Evolutionary conservation across 2,797 vertebrate genomes (phyloP), one percentile per base, ranked within the genome.

Genomic region (Chaenodraco wilsoni): DNA sequence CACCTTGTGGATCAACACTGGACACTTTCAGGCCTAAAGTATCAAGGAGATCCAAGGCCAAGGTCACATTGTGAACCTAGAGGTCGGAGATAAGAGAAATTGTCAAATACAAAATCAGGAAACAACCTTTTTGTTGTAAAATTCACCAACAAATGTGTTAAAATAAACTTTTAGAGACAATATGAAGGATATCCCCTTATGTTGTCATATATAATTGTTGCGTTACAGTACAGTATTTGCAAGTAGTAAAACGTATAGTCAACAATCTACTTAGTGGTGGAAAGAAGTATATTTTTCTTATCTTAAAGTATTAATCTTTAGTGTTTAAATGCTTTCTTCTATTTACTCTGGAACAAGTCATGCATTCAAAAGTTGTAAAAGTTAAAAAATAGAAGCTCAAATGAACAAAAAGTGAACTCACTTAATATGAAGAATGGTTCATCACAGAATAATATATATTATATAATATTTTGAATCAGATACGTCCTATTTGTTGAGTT

Each of bases 61-160:
- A 86, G 3, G 93, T 95, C 55, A 98, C 95, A 0, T 99, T 99
- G 81, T 97, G 96, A 23, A 98, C 82, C 98, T 99, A 40, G 19
- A 80, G n/a, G 54, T 41, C 33, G 69, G 57, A 84, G n/a, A 37
- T 37, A 37, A 37, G 33, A 82, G 1, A 72, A 4, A 27, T 7
- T 37, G 33, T 37, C 33, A 37, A 37, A 37, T 27, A 5, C 27
- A 27, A 27, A 27, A 27, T 27, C 27, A 27, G 4, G 27, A 27
- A 27, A 27, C 27, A 27, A 27, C 27, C 1, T 27, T 27, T 37
- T 9, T 37, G 33, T 37, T 7, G 6, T 37, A 37, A 37, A 37
- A 9, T 37, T 6, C 33, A 37, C 33, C 8, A 9, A 37, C 33
- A 37, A 37, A 37, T 37, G 33, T 6, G 8, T 37, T 7, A 37